A percentile compares a stretch with the other conserved stretches of the same genome.
phyloP scores from a whole-genome alignment of 1,140 invertebrate species.

The Drosophila micromelanica region DNA sequence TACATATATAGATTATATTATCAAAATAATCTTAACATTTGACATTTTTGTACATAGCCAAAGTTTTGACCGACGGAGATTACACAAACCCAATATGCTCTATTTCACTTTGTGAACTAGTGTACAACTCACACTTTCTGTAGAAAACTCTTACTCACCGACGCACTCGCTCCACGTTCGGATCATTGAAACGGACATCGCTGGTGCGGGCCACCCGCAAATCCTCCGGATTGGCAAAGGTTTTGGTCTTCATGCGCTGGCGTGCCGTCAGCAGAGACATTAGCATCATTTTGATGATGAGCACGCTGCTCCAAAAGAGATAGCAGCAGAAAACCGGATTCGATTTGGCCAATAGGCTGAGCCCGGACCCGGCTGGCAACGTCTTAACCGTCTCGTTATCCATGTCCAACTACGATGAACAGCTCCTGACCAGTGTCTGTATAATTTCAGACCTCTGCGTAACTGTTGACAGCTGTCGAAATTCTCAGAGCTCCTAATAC shows the following conservation, averaged over 20 bases:
- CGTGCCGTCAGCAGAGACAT: slow-evolving; percentile 85
- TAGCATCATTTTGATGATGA: slow-evolving; percentile 85
- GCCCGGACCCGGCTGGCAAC: not conserved
- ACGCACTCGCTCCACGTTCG: slow-evolving; percentile 66
- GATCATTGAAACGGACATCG: slow-evolving; percentile 65
- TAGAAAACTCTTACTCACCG: slow-evolving; percentile 37
- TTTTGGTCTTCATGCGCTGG: slow-evolving; percentile 84
- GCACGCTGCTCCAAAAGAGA: slow-evolving; percentile 84
- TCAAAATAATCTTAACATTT: too few relatives aligned
- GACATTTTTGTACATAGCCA: too few relatives aligned
- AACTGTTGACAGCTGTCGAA: too few relatives aligned
- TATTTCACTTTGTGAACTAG: too few relatives aligned
- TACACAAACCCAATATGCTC: too few relatives aligned
- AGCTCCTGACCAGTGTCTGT: not conserved
- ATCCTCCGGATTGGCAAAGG: slow-evolving; percentile 69
- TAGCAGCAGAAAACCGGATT: slow-evolving; percentile 85
- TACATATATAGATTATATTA: too few relatives aligned
- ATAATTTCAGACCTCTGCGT: not conserved
- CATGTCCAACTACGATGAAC: slow-evolving; percentile 14
- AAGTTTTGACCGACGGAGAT: too few relatives aligned
- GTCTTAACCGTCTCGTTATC: slow-evolving; percentile 26
- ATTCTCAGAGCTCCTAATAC: too few relatives aligned
- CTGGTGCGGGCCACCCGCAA: slow-evolving; percentile 36
- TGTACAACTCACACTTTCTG: too few relatives aligned
- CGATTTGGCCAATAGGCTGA: slow-evolving; percentile 49